Evolutionary conservation across 2,888 invertebrate genomes (phyloP), one percentile per base, ranked within the genome.

Genomic region (Drosophila algonquin): DNA sequence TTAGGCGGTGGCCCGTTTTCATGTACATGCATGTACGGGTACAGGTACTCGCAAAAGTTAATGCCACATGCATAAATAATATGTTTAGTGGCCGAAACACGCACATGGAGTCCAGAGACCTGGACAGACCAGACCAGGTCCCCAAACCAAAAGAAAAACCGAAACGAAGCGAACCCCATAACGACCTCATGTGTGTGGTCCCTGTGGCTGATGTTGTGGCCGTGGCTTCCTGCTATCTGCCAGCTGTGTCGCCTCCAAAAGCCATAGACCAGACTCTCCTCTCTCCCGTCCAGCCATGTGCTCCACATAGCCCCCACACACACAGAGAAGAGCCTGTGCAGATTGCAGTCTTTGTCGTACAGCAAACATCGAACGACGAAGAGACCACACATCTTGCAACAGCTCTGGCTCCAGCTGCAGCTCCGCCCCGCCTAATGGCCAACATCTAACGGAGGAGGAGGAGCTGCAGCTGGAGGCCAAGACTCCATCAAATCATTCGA

Each of bases 151-250:
- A 57, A 8, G 30, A 24, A 24, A 24, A 24, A 18, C 18, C 18
- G 18, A 18, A 56, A 50, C 48, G 50, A 67, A 57, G 16, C 57
- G 57, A 57, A 68, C 46, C 54, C 60, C 52, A 61, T 60, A 64
- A 61, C 53, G 63, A 72, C 54, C 72, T 71, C 83, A 73, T 86
- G 77, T 88, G 83, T 84, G 89, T 78, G 89, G 89, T 83, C 87
- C 76, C 21, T 64, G 72, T 35, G 74, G 81, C 68, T 73, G 74
- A 74, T 27, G 64, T 62, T 79, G 73, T 60, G 71, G 57, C 53
- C 57, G 32, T 53, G 60, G 69, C 61, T 69, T 76, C 59, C 80
- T 73, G 61, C 44, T 59, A 63, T 67, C 57, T 53, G 73, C 84
- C 82, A 88, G 88, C 80, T 88, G 89, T 67, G 83, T 46, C 72